phyloP scores from a whole-genome alignment of 2,888 invertebrate species.

The Cerastis rubricosa region DNA sequence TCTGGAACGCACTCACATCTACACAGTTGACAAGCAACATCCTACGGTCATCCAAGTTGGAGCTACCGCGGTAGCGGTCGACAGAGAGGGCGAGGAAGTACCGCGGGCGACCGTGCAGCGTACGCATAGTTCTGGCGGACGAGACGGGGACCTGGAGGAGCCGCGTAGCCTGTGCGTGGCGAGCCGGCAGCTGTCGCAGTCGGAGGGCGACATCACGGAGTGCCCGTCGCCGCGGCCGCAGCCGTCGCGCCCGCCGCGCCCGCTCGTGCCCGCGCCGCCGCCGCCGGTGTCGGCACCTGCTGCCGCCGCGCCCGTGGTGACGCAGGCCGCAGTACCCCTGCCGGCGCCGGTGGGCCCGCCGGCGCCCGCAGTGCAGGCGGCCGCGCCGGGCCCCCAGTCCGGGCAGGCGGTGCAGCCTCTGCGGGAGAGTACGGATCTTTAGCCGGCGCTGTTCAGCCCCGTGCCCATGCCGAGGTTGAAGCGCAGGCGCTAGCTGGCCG shows the following conservation, averaged over 20 bases:
- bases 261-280: constrained; percentile 82
- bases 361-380: constrained; percentile 61
- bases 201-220: constrained; percentile 92
- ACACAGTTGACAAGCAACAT: constrained; percentile 94
- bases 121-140: constrained; percentile 87
- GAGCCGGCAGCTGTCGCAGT: constrained; percentile 89
- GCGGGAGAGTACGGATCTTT: constrained; percentile 82
- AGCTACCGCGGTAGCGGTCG: constrained; percentile 51
- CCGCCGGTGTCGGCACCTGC: constrained; percentile 57
- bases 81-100: constrained; percentile 72
- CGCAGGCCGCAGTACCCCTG: constrained; percentile 41
- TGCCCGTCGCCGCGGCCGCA: constrained; percentile 82
- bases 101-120: constrained; percentile 84
- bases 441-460: constrained; percentile 68
- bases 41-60: constrained; percentile 93
- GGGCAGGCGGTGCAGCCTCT: constrained; percentile 54
- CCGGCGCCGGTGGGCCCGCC: constrained; percentile 5
- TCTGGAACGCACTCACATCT: constrained; percentile 93
- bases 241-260: constrained; percentile 79
- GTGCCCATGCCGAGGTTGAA: constrained; percentile 66
- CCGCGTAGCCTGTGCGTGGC: constrained; percentile 81
- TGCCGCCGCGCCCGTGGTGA: constrained; percentile 7
- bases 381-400: constrained; percentile 21
- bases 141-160: constrained; percentile 85
- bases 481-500: constrained; percentile 51